phyloP scores from a whole-genome alignment of 2,113 vertebrate species.

The Bucco capensis region DNA sequence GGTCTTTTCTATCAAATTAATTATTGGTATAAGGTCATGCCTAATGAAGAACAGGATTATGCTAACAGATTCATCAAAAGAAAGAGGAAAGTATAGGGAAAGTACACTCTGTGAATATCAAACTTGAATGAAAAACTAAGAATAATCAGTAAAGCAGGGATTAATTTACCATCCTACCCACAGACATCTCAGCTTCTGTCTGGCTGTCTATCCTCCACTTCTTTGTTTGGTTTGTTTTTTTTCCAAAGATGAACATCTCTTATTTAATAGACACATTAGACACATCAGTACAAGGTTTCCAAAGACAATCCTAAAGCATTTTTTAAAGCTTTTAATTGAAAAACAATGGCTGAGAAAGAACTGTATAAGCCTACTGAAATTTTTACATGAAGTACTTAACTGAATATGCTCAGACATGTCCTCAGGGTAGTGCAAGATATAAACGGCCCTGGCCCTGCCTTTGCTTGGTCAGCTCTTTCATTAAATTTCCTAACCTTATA shows the following conservation, averaged over 20 bases:
- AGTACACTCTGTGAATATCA: background rate
- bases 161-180: background rate
- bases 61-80: background rate
- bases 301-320: background rate
- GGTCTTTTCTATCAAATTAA: background rate
- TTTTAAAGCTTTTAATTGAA: background rate
- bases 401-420: background rate
- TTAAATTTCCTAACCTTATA: background rate
- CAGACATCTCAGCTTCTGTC: background rate
- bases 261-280: background rate
- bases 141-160: background rate
- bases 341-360: background rate
- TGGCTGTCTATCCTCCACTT: background rate
- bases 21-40: background rate
- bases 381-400: background rate
- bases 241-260: background rate
- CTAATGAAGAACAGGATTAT: background rate
- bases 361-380: background rate
- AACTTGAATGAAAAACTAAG: background rate
- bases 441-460: background rate
- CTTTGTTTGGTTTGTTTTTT: background rate
- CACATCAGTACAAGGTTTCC: background rate
- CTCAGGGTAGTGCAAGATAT: background rate
- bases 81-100: background rate
- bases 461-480: background rate